phyloP scores from a whole-genome alignment of 2,113 vertebrate genomes.

The Seriola rivoliana region DNA sequence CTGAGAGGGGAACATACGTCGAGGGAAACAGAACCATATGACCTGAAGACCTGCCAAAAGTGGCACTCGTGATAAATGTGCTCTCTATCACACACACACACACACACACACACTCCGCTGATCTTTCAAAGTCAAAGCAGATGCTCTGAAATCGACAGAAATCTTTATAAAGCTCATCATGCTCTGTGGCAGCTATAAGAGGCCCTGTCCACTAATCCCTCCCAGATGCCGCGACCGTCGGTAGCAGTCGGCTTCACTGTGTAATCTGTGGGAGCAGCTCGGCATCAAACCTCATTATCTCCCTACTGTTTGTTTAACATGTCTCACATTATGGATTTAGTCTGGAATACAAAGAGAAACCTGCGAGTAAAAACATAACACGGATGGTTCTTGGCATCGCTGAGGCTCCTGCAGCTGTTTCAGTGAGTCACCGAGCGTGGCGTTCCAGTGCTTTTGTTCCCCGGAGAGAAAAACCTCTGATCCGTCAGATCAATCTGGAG shows the following conservation, averaged over 20 bases:
- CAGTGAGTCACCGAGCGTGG: not conserved
- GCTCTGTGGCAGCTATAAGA: conserved; percentile 32
- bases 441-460: not conserved
- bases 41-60: conserved; percentile 45
- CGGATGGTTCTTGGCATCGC: not conserved
- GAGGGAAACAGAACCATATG: conserved; percentile 54
- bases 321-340: conserved; percentile 18
- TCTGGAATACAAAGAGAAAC: conserved; percentile 3
- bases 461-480: conserved; percentile 4
- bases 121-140: conserved; percentile 27
- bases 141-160: conserved; percentile 42
- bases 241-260: conserved; percentile 52
- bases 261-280: conserved; percentile 47
- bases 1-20: conserved; percentile 39
- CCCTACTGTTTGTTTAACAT: conserved; percentile 26
- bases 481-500: conserved; percentile 26
- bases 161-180: conserved; percentile 26
- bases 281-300: conserved; percentile 45
- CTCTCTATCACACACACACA: conserved; percentile 14
- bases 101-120: not conserved
- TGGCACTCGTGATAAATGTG: conserved; percentile 62
- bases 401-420: not conserved
- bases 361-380: not conserved
- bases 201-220: conserved; percentile 37
- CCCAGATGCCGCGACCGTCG: conserved; percentile 65